Evolutionary conservation across 2,113 vertebrate genomes (phyloP).

Genomic region (Cynopterus brachyotis): DNA sequence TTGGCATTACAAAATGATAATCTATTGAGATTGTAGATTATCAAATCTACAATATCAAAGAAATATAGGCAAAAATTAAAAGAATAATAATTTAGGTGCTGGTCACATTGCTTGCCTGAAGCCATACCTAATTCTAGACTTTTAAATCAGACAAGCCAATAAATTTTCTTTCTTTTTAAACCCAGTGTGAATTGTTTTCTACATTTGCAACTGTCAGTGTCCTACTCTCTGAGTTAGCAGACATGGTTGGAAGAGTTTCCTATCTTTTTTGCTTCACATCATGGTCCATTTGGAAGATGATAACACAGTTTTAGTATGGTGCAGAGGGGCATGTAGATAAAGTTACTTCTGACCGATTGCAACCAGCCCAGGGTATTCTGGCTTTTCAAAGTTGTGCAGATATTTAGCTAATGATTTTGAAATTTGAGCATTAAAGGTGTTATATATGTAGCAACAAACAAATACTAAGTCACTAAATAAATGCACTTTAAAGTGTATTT

Average conservation of each 20-base stretch:
- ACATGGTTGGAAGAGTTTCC: background rate
- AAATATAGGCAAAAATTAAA: background rate
- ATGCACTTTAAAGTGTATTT: background rate
- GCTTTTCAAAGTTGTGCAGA: background rate
- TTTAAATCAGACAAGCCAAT: background rate
- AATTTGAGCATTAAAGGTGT: background rate
- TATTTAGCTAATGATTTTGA: constrained; percentile 40
- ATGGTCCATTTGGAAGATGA: background rate
- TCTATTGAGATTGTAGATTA: background rate
- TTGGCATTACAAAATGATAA: background rate
- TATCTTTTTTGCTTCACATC: background rate
- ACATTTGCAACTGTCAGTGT: background rate
- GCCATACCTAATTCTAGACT: background rate
- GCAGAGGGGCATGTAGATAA: background rate
- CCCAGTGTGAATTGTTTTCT: background rate
- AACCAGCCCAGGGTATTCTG: background rate
- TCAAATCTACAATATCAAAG: background rate
- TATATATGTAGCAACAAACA: background rate
- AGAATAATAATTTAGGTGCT: background rate
- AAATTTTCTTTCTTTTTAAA: background rate
- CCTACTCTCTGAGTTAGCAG: background rate
- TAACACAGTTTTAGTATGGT: background rate
- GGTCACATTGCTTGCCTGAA: background rate
- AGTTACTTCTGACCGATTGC: background rate
- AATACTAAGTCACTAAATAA: background rate